A percentile compares a stretch with the other conserved stretches of the same genome.
phyloP scores from a whole-genome alignment of 1,140 invertebrate genomes.

The Bombyx mandarina region DNA sequence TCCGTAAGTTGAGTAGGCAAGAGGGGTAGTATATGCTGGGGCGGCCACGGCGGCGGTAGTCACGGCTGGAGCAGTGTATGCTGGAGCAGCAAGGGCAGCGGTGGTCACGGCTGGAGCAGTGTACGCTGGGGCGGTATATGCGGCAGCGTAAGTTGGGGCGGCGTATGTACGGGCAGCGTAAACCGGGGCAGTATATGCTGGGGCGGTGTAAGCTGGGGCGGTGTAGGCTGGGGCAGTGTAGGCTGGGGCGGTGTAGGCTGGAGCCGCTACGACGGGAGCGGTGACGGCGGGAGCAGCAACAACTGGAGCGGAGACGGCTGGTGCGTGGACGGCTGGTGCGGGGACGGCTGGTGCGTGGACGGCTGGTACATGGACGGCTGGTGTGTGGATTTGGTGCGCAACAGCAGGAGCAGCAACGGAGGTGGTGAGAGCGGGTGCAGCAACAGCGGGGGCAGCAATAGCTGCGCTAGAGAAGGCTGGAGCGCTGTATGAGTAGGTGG shows the following conservation, averaged over 20 bases:
- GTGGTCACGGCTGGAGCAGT: conserved; percentile 1
- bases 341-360: too few relatives aligned
- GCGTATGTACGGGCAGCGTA: not conserved
- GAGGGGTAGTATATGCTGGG: conserved; percentile 6
- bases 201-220: not conserved
- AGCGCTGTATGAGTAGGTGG: conserved; percentile 6
- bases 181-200: conserved; percentile 2
- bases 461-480: not conserved
- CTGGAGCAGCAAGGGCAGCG: not conserved
- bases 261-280: too few relatives aligned
- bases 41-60: conserved; percentile 6
- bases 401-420: too few relatives aligned
- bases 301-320: too few relatives aligned
- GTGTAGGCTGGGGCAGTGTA: too few relatives aligned
- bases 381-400: too few relatives aligned
- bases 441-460: too few relatives aligned
- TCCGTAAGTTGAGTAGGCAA: conserved; percentile 4
- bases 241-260: too few relatives aligned
- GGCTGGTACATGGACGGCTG: too few relatives aligned
- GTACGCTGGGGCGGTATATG: not conserved
- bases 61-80: conserved; percentile 3
- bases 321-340: too few relatives aligned
- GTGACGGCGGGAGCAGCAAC: too few relatives aligned
- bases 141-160: not conserved
- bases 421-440: too few relatives aligned